phyloP scores from a whole-genome alignment of 2,797 vertebrate genomes.

The Tapera naevia region DNA sequence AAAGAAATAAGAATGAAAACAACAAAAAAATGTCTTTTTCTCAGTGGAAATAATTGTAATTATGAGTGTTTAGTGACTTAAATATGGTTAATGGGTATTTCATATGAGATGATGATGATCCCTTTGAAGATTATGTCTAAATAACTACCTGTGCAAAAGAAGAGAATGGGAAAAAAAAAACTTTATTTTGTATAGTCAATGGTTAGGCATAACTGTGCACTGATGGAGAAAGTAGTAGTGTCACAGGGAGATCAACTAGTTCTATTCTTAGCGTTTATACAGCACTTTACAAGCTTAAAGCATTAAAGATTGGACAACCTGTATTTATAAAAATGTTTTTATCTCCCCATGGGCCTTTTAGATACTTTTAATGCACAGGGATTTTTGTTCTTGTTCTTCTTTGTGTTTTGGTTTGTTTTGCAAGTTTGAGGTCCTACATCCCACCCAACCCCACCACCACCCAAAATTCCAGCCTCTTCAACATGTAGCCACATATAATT shows the following conservation, averaged over 20 bases:
- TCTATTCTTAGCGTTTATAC: background rate
- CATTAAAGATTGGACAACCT: background rate
- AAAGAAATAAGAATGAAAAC: background rate
- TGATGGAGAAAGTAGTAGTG: background rate
- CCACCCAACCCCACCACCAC: too few relatives aligned
- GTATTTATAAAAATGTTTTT: background rate
- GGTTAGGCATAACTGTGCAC: background rate
- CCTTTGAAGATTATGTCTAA: background rate
- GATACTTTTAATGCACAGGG: background rate
- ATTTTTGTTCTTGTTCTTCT: background rate
- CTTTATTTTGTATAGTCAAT: background rate
- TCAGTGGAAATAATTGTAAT: background rate
- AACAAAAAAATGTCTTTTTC: background rate
- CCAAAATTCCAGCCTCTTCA: background rate
- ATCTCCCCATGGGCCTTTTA: background rate
- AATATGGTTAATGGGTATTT: background rate
- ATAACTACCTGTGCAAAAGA: background rate
- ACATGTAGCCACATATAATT: background rate
- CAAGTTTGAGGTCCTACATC: rapidly evolving
- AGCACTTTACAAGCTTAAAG: background rate
- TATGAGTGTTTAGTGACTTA: background rate
- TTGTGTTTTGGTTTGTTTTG: background rate
- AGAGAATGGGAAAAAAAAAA: background rate
- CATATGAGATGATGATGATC: background rate
- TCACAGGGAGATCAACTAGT: background rate